Base-by-base conservation (phyloP, 1,140 invertebrate species). In the Bombus fervidus region DNA sequence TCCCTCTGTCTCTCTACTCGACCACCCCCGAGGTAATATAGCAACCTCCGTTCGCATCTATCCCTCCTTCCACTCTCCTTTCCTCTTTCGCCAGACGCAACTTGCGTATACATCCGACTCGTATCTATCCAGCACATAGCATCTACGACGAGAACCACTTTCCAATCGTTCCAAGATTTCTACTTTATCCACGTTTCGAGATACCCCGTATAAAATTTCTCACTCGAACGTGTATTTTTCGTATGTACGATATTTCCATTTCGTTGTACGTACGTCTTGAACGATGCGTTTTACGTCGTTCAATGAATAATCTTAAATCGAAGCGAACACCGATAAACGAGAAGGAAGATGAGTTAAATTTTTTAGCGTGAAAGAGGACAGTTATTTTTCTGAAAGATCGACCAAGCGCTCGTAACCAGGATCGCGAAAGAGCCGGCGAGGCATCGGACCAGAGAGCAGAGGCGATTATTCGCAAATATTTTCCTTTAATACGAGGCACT, bases 401-500 rank as follows among this genome's bases (percentile, higher is more conserved):
- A 13, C 39, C 41, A 72, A 72, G 28, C n/a, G 5, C 2, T 43
- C 10, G 68, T 12, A 22, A 37, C 22, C 66, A 1, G 37, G 18
- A 28, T 66, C 59, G 18, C 39, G 41, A n/a, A 28, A 77, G 39
- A 39, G 4, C n/a, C 5, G n/a, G 28, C 12, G 13, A 64, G 62
- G 13, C n/a, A 31, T 64, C n/a, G 62, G n/a, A 3, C 18, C 3
- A 37, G 18, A 10, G 57, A 25, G 15, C 31, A 5, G n/a, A 71
- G 22, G 5, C 31, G 64, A 31, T 83, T 76, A 39, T 83, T 53
- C 72, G 64, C 72, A 83, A 83, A 83, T 83, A 83, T 83, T 83
- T 83, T 66, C 62, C 64, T 83, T 83, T 37, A 83, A 83, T 83
- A 83, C 22, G 25, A 39, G 31, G 0, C 28, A 2, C n/a, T 43